A percentile compares a stretch with the other conserved stretches of the same genome.
phyloP scores from a whole-genome alignment of 2,113 vertebrate species.

The human (Homo sapiens) region GRCh38 chr4:162190501-162191000 shows the following conservation, averaged over 20 bases:
- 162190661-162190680: not conserved
- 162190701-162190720: not conserved
- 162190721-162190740: not conserved
- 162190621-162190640: not conserved
- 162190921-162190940: not conserved
- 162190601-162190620: not conserved
- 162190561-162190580: not conserved
- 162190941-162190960: not conserved
- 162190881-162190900: not conserved
- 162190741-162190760: not conserved
- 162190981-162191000: not conserved
- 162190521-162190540: not conserved
- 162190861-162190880: not conserved
- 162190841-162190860: not conserved
- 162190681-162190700: not conserved
- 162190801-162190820: not conserved
- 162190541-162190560: not conserved
- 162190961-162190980: not conserved
- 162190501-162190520: not conserved
- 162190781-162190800: not conserved
- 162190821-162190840: not conserved
- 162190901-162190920: not conserved
- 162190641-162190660: not conserved
- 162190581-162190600: not conserved
- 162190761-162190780: not conserved